Base-by-base conservation (phyloP, 2,113 vertebrate genomes). In the Pristiophorus japonicus region DNA sequence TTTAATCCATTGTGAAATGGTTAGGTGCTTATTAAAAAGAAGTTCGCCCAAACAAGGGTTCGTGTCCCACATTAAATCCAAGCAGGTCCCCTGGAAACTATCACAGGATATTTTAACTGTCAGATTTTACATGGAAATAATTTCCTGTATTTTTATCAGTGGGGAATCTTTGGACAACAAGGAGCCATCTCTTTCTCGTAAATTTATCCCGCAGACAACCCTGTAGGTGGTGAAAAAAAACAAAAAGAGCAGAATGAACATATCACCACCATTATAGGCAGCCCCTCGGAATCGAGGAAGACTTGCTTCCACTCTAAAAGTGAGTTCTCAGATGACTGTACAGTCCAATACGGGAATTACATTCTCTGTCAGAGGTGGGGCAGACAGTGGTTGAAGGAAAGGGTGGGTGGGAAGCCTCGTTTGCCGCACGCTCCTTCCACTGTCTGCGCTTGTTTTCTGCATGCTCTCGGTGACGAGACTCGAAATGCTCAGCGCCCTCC, bases 61-160 rank as follows among this genome's bases (percentile, higher is more conserved):
- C 24, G 24, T 45, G 42, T 47, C 38, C 20, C 27, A 45, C 14
- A 45, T 70, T 94, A 73, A 65, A 66, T 47, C 91, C 62, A 93
- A 20, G 62, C 59, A 93, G 34, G n/a, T 93, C 18, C 30, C 62
- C 90, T 93, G 90, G 59, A 93, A 93, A 93, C 18, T 42, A 88
- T 88, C 85, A 88, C 47, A 66, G 91, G 42, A 63, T 38, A 70
- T 73, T 94, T 94, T 70, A 94, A 47, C 27, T 70, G 66, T 67
- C 88, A 51, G 93, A 51, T 73, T 34, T 70, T 94, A 51, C 27
- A 30, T 45, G 8, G 66, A 70, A 45, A 47, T 94, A 45, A 47
- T 94, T 94, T 51, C 93, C 65, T 70, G n/a, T 14, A 70, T 67
- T 27, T 94, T 45, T 94, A 67, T 94, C 92, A 67, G 38, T 27